Evolutionary conservation across 2,888 invertebrate genomes (phyloP).

Genomic region (Notodonta ziczac): DNA sequence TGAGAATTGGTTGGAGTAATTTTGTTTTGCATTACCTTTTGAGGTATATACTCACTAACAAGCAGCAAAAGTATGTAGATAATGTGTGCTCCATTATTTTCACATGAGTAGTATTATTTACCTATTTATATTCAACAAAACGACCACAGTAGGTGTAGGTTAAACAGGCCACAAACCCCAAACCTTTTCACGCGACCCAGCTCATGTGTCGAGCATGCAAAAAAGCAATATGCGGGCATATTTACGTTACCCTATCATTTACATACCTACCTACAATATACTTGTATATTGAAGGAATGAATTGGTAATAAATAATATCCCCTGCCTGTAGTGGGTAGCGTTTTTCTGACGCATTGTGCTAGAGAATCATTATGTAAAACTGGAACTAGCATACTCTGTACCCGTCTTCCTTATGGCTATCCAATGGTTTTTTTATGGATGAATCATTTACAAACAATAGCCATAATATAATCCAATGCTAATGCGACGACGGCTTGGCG

Average conservation of each 20-base stretch:
- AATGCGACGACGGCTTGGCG: too few species aligned
- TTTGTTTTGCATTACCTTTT: not conserved
- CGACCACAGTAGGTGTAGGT: not conserved
- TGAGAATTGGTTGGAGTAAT: conserved; percentile 3
- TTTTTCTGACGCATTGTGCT: conserved; percentile 30
- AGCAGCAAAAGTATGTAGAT: not conserved
- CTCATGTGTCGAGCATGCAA: conserved; percentile 18
- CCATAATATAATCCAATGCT: too few species aligned
- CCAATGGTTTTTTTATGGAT: too few species aligned
- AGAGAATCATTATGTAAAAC: conserved; percentile 3
- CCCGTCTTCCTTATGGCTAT: too few species aligned
- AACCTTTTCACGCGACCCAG: conserved; percentile 15
- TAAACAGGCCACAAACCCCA: conserved; percentile 6
- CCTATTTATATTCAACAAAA: not conserved
- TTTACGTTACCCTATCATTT: conserved; percentile 21
- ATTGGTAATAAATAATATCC: conserved; percentile 53
- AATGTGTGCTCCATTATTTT: too few species aligned
- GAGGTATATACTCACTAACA: not conserved
- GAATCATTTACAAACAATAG: too few species aligned
- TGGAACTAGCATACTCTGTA: not conserved
- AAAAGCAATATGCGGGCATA: conserved; percentile 19
- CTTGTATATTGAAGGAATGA: conserved; percentile 40
- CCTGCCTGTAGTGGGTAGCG: conserved; percentile 29
- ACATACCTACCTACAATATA: conserved; percentile 9
- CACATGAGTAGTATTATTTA: too few species aligned